A percentile compares a stretch with the other conserved stretches of the same genome.
These are phyloP conservation scores for Amphiprion clarkii DNA, from an alignment of 2,797 vertebrate genomes.

Conservation along the genomic window DNA sequence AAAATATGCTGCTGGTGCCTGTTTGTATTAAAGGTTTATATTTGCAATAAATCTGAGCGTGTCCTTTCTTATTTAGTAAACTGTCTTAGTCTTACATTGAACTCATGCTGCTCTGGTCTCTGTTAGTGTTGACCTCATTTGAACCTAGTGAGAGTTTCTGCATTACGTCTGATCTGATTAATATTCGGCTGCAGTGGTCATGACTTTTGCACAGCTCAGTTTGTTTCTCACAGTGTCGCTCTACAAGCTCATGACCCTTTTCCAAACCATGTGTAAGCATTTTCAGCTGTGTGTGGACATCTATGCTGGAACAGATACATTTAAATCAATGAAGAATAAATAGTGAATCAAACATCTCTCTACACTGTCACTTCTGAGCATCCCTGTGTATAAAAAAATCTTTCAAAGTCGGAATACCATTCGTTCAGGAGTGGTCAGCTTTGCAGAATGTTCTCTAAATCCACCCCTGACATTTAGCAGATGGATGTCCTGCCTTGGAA, in stretches of 20 bases:
- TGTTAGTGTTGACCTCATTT: neutral
- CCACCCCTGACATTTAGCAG: neutral
- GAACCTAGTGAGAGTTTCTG: neutral
- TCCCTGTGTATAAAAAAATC: neutral
- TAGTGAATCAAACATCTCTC: neutral
- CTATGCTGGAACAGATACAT: neutral
- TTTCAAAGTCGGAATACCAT: neutral
- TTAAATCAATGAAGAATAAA: neutral
- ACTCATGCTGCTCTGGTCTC: neutral
- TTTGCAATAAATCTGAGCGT: conserved; percentile 6
- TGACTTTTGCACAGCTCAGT: too few species aligned
- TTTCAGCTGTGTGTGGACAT: neutral
- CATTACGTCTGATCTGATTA: too few species aligned
- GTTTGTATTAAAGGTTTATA: conserved; percentile 39
- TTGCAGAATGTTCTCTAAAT: neutral
- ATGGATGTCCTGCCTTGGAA: neutral
- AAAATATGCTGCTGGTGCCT: conserved; percentile 16
- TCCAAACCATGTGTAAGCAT: neutral
- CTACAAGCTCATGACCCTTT: neutral
- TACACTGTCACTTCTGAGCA: neutral
- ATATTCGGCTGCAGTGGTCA: too few species aligned
- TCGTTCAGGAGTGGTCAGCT: neutral
- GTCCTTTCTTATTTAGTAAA: neutral
- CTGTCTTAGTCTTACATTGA: neutral
- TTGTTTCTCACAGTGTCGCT: too few species aligned